Conservation (phyloP, 2,113 vertebrate genomes). For the Camarhynchus parvulus region DNA sequence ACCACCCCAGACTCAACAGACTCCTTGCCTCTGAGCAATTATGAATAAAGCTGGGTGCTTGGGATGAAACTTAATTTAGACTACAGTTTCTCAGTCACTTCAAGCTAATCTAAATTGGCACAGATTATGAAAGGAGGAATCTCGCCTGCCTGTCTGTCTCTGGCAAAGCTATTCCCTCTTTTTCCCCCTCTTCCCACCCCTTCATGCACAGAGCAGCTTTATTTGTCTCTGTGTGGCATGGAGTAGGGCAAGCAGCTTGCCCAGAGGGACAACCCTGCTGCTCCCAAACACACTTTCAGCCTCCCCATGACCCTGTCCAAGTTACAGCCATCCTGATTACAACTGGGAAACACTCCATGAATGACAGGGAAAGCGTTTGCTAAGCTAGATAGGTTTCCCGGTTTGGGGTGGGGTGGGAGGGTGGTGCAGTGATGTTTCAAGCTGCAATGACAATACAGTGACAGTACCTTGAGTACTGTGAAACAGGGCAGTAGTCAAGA, state of each 20-base stretch:
- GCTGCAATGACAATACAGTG: neutral
- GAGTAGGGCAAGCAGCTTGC: neutral
- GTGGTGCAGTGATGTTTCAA: neutral
- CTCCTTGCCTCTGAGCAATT: neutral
- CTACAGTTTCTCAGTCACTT: slow-evolving; percentile 19
- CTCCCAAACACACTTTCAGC: neutral
- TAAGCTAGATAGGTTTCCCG: neutral
- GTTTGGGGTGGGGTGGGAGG: neutral
- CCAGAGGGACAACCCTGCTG: neutral
- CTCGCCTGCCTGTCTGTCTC: neutral
- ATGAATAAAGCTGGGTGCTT: neutral
- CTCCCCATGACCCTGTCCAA: neutral
- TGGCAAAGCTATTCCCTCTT: neutral
- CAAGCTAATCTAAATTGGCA: slow-evolving; percentile 31
- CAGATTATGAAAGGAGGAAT: neutral
- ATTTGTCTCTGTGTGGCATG: neutral
- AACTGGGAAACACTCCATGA: neutral
- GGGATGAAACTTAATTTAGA: slow-evolving; percentile 36
- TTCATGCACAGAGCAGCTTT: neutral
- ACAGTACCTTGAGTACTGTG: fast-evolving
- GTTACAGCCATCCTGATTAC: neutral
- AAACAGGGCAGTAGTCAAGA: neutral
- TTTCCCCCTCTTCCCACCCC: no score
- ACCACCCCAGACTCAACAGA: neutral
- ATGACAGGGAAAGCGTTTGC: neutral